Evolutionary conservation across 2,888 invertebrate genomes (phyloP), one percentile per base, ranked within the genome.

Genomic region (Drosophila basisetae): DNA sequence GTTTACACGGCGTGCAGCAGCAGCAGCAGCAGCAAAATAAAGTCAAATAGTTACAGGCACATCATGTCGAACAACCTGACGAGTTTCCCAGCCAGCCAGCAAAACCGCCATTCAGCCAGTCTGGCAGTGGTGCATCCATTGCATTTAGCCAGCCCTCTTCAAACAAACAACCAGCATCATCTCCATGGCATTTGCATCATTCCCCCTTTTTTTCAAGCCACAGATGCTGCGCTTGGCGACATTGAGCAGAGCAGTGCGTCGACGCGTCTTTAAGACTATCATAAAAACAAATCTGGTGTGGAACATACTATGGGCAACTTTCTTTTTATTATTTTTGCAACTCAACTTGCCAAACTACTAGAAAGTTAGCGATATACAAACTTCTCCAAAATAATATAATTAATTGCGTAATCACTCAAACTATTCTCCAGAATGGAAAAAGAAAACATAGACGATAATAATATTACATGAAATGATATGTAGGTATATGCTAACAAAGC

Each of bases 41-140:
- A 84, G 89, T 89, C 84, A 84, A 84, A 84, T 81, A 81, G 84
- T 84, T 89, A 83, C 84, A 83, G 70, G 82, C 74, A 73, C 81
- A 84, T 89, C 84, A 86, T 76, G 81, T 76, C 86, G 72, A 69
- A 83, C 66, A 72, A 80, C 73, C 76, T 73, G 80, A 76, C 80
- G 65, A 83, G 66, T 47, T 68, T 64, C 52, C 64, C 69, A 72
- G 82, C 64, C 71, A 64, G 50, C 61, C 68, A 54, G 58, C 33
- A 41, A 39, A 41, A 11, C 60, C 58, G n/a, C 4, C 60, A 61
- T 64, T 47, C 63, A 58, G 72, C 41, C 54, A 67, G 52, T 47
- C 18, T 64, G 35, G 16, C 55, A 54, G 49, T 66, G 54, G 54
- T 61, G 67, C 68, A 79, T 72, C 71, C 69, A 73, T 73, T 69